Percentiles rank a stretch among this genome's conserved stretches.
These are phyloP conservation scores for Brachionus plicatilis DNA, from an alignment of 1,140 invertebrate genomes.

Conservation along the genomic window DNA sequence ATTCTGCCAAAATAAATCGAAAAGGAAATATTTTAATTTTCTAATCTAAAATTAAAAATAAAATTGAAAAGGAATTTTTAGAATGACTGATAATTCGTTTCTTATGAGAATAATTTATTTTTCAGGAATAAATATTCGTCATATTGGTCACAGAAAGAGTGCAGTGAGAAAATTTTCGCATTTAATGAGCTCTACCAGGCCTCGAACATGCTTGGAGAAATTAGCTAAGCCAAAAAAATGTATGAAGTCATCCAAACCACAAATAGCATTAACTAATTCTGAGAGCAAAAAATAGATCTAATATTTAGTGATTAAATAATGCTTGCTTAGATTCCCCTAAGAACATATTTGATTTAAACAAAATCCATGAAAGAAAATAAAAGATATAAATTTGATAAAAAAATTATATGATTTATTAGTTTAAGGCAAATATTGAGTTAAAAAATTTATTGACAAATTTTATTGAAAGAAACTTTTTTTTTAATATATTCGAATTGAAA, in stretches of 20 bases:
- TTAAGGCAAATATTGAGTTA: background rate
- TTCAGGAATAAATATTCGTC: background rate
- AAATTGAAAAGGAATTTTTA: background rate
- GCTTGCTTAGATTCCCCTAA: background rate
- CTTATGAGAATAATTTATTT: background rate
- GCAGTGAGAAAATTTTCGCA: background rate
- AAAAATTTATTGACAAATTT: background rate
- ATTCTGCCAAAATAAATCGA: background rate
- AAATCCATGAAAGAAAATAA: background rate
- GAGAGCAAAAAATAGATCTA: background rate
- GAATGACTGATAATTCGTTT: background rate
- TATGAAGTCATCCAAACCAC: background rate
- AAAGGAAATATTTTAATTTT: background rate
- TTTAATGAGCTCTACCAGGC: too few species aligned
- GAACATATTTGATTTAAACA: background rate
- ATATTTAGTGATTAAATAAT: background rate
- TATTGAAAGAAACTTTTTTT: background rate
- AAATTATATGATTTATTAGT: background rate
- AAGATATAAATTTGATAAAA: background rate
- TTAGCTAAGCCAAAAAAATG: background rate
- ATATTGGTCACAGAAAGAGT: background rate
- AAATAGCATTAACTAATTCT: background rate
- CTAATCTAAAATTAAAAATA: background rate
- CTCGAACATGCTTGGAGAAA: background rate
- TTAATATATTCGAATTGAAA: background rate